Evolutionary conservation across 1,140 invertebrate genomes (phyloP).

Genomic region (Drosophila trapezifrons): DNA sequence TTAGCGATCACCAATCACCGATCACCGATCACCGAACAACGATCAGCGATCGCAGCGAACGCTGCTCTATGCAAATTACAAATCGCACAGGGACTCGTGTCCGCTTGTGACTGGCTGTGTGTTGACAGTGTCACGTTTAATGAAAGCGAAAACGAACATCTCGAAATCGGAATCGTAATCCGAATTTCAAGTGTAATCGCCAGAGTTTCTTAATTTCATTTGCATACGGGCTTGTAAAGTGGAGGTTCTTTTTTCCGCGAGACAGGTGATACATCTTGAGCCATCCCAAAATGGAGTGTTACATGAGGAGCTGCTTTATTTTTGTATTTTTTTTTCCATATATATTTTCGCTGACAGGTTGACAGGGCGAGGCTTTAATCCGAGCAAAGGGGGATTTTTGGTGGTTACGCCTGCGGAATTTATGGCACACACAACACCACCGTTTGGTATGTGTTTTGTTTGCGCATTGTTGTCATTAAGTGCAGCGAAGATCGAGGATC

Average conservation of each 20-base stretch:
- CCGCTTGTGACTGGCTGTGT: constrained; percentile 10
- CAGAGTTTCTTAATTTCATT: constrained; percentile 39
- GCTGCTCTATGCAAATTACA: constrained; percentile 71
- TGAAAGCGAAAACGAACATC: constrained; percentile 67
- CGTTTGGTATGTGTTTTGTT: constrained; percentile 81
- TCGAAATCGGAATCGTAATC: constrained; percentile 57
- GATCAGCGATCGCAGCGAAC: constrained; percentile 22
- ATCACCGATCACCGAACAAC: constrained; percentile 1
- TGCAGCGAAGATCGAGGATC: constrained; percentile 42
- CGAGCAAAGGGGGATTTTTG: constrained; percentile 20
- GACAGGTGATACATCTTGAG: constrained; percentile 73
- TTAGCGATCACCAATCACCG: constrained; percentile 55
- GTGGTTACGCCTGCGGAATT: constrained; percentile 57
- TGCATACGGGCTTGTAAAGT: constrained; percentile 62
- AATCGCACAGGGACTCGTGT: constrained; percentile 20
- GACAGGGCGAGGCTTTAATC: constrained; percentile 63
- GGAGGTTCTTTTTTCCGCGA: constrained; percentile 19
- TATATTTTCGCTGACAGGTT: constrained; percentile 60
- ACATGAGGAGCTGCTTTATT: constrained; percentile 32
- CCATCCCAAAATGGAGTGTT: constrained; percentile 58
- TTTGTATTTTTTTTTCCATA: constrained; percentile 4
- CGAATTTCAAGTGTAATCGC: constrained; percentile 65
- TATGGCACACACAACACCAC: constrained; percentile 56
- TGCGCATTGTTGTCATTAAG: constrained; percentile 81
- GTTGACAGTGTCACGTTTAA: constrained; percentile 67